These are phyloP conservation scores for Sminthurides bifidus DNA, from an alignment of 1,140 invertebrate species.

Conservation along the genomic window DNA sequence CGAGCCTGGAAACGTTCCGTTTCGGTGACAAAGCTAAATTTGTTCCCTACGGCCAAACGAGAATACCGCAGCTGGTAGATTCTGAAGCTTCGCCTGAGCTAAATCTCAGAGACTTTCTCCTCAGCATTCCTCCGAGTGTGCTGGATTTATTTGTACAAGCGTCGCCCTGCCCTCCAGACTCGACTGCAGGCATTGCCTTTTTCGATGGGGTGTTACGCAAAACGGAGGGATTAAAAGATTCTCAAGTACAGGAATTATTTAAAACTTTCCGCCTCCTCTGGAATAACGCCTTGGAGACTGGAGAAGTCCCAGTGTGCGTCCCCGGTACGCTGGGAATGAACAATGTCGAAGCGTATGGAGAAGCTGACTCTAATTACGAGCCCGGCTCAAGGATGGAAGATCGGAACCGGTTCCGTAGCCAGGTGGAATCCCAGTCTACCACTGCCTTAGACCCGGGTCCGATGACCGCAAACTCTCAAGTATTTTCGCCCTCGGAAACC, in stretches of 20 bases:
- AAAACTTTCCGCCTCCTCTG: conserved; percentile 1
- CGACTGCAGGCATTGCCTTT: not conserved
- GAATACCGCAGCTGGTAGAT: not conserved
- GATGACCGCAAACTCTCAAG: no score
- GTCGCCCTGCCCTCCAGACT: not conserved
- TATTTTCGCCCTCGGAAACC: no score
- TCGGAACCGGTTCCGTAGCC: no score
- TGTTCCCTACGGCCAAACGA: not conserved
- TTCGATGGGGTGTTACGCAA: not conserved
- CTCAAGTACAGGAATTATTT: conserved; percentile 10
- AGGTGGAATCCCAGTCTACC: no score
- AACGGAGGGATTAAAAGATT: not conserved
- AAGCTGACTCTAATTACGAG: no score
- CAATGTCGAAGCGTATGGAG: no score
- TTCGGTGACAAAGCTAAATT: conserved; percentile 12
- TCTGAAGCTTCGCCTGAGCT: not conserved
- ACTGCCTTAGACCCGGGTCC: no score
- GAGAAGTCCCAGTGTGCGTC: not conserved
- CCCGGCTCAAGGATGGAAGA: no score
- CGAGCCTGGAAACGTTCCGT: conserved; percentile 10
- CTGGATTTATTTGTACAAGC: not conserved
- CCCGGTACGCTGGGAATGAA: no score
- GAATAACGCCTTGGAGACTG: not conserved
- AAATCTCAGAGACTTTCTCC: not conserved
- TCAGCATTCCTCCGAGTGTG: not conserved